phyloP scores from a whole-genome alignment of 2,113 vertebrate species.

The Naja naja region DNA sequence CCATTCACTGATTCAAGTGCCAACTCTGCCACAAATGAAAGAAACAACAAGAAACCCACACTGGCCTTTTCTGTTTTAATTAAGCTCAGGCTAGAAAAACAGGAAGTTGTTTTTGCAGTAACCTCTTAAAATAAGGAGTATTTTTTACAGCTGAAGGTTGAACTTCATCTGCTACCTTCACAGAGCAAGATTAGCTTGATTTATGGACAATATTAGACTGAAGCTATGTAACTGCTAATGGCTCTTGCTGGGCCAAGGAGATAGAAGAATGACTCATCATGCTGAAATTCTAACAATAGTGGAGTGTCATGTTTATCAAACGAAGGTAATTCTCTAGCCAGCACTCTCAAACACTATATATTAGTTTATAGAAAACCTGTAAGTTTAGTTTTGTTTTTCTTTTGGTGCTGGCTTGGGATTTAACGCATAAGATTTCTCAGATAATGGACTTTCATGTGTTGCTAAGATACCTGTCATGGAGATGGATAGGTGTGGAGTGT shows the following conservation, averaged over 20 bases:
- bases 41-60: slow-evolving; percentile 12
- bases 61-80: slow-evolving; percentile 10
- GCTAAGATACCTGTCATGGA: neutral
- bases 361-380: neutral
- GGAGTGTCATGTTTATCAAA: neutral
- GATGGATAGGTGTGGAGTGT: neutral
- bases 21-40: slow-evolving; percentile 25
- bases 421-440: neutral
- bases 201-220: neutral
- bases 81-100: neutral
- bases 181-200: neutral
- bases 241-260: neutral
- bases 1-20: neutral
- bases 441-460: neutral
- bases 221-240: neutral
- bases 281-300: neutral
- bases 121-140: neutral
- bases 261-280: neutral
- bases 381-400: neutral
- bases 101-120: neutral
- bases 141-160: neutral
- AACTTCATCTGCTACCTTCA: slow-evolving; percentile 15
- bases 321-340: neutral
- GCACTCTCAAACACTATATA: neutral
- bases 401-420: neutral